These are phyloP conservation scores for Gallinago nigripennis DNA, from an alignment of 2,797 vertebrate species.

Conservation along the genomic window DNA sequence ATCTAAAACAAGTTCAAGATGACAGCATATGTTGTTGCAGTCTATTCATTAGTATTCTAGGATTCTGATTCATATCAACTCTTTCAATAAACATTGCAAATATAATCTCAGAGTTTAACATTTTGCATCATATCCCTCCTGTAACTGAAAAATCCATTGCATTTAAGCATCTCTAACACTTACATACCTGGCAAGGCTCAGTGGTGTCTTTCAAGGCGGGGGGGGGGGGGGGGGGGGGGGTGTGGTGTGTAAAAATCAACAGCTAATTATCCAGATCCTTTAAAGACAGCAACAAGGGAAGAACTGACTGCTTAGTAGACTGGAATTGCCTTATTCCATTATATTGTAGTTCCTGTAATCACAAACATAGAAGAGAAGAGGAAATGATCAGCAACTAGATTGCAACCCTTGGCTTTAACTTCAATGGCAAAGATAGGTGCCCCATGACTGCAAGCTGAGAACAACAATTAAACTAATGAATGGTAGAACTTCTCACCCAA, in stretches of 20 bases:
- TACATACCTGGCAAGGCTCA: neutral
- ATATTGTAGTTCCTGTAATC: neutral
- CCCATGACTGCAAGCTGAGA: neutral
- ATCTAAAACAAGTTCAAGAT: neutral
- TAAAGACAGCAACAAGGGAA: neutral
- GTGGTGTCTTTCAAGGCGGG: accelerated
- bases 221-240: too few species aligned
- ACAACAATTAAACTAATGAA: neutral
- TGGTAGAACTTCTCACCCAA: neutral
- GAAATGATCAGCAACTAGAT: neutral
- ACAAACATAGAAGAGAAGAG: neutral
- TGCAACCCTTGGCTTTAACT: neutral
- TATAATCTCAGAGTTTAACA: neutral
- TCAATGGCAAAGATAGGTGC: neutral
- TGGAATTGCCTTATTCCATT: neutral
- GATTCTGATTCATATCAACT: neutral
- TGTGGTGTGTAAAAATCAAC: neutral
- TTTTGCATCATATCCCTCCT: neutral
- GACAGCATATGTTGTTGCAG: neutral
- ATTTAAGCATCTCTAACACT: neutral
- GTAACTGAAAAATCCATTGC: neutral
- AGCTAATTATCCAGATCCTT: neutral
- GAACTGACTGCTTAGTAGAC: neutral
- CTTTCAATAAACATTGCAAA: neutral
- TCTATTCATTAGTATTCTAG: neutral